Evolutionary conservation across 2,113 vertebrate species (phyloP).

Genomic region (Rhabdornis inornatus): DNA sequence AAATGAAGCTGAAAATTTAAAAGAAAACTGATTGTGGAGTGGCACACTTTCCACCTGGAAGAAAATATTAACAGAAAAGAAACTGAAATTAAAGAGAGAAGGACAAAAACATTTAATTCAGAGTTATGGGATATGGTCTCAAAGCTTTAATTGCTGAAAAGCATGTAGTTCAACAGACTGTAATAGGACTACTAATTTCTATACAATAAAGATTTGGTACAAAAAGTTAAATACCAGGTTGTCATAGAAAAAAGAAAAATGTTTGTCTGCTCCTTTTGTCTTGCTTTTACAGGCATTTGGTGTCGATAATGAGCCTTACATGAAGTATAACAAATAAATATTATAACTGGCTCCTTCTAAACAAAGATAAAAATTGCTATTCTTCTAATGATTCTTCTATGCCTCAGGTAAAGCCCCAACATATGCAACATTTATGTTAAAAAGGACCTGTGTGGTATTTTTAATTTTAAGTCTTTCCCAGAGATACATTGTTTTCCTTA

Average conservation of each 20-base stretch:
- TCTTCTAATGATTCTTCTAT: not conserved
- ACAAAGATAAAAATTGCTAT: not conserved
- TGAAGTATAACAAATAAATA: not conserved
- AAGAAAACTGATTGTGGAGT: not conserved
- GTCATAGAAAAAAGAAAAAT: not conserved
- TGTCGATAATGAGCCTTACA: not conserved
- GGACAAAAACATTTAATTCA: not conserved
- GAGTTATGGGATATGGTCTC: not conserved
- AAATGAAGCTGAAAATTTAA: not conserved
- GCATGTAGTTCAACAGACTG: not conserved
- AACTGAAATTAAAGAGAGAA: not conserved
- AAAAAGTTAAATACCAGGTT: not conserved
- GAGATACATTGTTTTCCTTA: not conserved
- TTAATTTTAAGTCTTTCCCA: not conserved
- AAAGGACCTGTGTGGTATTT: not conserved
- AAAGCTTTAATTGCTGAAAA: not conserved
- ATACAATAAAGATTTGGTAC: not conserved
- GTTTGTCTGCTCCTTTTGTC: accelerated
- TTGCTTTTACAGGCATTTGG: not conserved
- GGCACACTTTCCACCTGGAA: not conserved
- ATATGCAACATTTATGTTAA: not conserved
- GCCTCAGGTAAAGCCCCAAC: not conserved
- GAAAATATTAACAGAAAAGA: not conserved
- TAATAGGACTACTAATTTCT: not conserved
- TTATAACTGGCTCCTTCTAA: not conserved